A percentile compares a stretch with the other conserved stretches of the same genome.
These are phyloP conservation scores for Sebastes minor DNA, from an alignment of 2,797 vertebrate species.

Conservation along the genomic window DNA sequence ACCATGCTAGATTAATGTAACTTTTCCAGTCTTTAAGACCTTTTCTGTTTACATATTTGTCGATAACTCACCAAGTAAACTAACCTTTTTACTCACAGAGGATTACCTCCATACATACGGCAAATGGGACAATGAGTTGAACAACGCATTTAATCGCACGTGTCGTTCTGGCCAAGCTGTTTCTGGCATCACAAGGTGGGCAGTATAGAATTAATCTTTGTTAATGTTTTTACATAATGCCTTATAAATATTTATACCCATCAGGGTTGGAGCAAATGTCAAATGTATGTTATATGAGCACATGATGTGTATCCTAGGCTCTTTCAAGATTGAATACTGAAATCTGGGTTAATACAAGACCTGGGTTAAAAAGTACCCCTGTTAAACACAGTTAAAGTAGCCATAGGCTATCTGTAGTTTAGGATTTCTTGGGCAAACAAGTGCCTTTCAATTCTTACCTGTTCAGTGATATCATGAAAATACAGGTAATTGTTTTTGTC, in stretches of 20 bases:
- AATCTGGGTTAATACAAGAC: no score
- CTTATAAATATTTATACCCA: neutral
- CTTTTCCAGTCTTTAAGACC: neutral
- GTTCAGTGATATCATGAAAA: neutral
- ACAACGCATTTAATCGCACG: neutral
- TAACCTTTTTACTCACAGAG: neutral
- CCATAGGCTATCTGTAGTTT: neutral
- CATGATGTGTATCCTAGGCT: neutral
- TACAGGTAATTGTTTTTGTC: neutral
- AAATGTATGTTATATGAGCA: neutral
- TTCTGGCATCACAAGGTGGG: constrained; percentile 11
- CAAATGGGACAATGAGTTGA: neutral
- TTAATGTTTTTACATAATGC: neutral
- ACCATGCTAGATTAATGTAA: no score
- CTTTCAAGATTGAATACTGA: neutral
- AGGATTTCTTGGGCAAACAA: neutral
- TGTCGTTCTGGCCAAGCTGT: constrained; percentile 9
- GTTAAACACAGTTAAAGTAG: neutral
- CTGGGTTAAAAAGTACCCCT: neutral
- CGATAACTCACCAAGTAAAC: neutral
- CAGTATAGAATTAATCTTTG: neutral
- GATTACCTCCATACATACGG: neutral
- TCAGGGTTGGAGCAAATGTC: neutral
- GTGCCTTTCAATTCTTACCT: neutral
- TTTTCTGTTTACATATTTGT: neutral